phyloP scores from a whole-genome alignment of 2,113 vertebrate genomes.

The Sinocyclocheilus rhinocerous region DNA sequence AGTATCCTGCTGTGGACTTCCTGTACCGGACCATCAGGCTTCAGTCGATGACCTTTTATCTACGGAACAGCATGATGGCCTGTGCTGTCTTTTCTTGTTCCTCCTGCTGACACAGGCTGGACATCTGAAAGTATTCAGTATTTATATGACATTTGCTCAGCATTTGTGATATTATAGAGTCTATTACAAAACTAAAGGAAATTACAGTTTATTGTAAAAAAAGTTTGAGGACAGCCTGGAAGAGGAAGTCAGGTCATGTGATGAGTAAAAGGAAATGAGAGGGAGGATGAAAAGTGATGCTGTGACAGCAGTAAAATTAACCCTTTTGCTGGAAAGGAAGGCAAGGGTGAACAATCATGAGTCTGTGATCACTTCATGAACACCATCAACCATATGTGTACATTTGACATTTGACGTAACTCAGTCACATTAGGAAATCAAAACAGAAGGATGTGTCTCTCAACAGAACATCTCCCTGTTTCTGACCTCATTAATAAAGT shows the following conservation, averaged over 20 bases:
- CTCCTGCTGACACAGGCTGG: constrained; percentile 5
- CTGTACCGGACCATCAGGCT: constrained; percentile 20
- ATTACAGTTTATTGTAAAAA: neutral
- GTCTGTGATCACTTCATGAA: constrained; percentile 16
- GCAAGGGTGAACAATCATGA: neutral
- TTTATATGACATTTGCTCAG: neutral
- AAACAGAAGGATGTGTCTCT: constrained; percentile 3
- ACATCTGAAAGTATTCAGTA: neutral
- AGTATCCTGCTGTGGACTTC: constrained; percentile 29
- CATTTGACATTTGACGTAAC: constrained; percentile 10
- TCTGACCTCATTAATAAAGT: neutral
- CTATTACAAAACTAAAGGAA: neutral
- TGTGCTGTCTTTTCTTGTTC: neutral
- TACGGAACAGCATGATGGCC: neutral
- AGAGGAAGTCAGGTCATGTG: constrained; percentile 30
- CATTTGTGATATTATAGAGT: neutral
- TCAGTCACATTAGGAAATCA: neutral
- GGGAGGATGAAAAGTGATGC: constrained; percentile 22
- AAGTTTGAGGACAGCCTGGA: neutral
- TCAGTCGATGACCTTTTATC: constrained; percentile 9
- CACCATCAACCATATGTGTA: neutral
- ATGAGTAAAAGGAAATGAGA: neutral
- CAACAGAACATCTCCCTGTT: neutral
- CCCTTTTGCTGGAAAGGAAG: neutral
- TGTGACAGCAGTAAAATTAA: constrained; percentile 45